phyloP scores from a whole-genome alignment of 2,888 invertebrate species.

The Andrena hattorfiana region DNA sequence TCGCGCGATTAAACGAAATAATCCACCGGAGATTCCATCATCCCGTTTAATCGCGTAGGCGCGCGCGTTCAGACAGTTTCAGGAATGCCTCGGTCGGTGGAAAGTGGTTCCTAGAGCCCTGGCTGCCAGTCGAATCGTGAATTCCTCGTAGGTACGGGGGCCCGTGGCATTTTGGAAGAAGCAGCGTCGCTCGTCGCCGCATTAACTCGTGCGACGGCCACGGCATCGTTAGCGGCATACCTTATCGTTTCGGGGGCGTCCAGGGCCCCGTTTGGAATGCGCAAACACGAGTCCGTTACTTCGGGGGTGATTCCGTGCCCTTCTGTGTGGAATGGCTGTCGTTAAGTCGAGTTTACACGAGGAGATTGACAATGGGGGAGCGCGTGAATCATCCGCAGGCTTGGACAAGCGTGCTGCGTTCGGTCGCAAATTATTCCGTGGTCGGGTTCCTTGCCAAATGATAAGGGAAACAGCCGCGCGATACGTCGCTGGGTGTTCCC shows the following conservation, averaged over 20 bases:
- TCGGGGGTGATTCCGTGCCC: conserved; percentile 47
- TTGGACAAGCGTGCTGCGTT: conserved; percentile 28
- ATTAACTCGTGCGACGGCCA: conserved; percentile 71
- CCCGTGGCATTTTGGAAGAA: conserved; percentile 70
- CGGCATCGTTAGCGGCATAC: conserved; percentile 82
- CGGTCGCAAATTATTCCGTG: conserved; percentile 26
- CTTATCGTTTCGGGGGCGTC: conserved; percentile 79
- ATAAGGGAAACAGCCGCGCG: not conserved
- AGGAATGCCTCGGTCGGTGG: conserved; percentile 51
- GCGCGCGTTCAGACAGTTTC: conserved; percentile 34
- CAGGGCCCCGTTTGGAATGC: conserved; percentile 75
- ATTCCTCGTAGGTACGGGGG: conserved; percentile 79
- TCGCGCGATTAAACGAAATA: conserved; percentile 51
- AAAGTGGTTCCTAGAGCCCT: conserved; percentile 39
- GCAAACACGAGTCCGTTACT: conserved; percentile 73
- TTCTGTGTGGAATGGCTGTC: conserved; percentile 49
- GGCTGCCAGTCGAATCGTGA: conserved; percentile 76
- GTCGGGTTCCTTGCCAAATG: conserved; percentile 10
- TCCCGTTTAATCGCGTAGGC: conserved; percentile 52
- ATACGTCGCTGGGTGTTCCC: not conserved
- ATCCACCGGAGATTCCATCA: conserved; percentile 53
- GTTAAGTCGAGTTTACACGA: conserved; percentile 60
- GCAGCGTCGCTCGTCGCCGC: conserved; percentile 63
- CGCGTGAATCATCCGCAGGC: conserved; percentile 54
- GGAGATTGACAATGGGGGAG: conserved; percentile 62